Evolutionary conservation across 2,888 invertebrate genomes (phyloP), one percentile per base, ranked within the genome.

Genomic region (Perdita meconis): DNA sequence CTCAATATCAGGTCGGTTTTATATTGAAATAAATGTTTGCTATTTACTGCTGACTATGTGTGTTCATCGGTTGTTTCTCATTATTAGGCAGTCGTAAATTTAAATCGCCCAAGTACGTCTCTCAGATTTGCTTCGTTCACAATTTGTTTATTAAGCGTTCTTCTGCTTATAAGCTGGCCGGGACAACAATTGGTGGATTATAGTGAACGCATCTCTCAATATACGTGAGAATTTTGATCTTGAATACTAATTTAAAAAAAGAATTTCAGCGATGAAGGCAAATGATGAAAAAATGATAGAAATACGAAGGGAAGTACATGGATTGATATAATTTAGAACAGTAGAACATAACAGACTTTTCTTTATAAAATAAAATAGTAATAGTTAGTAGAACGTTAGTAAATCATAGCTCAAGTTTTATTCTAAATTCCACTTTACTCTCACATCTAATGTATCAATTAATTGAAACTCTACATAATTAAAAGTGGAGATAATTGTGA

Each of bases 1-100:
- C 87, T 0, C 84, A 84, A 42, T 89, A 85, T 16, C 89, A 89
- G 83, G 89, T 89, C 8, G 53, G 81, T 73, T 16, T 4, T 16
- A 6, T 1, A n/a, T 24, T 13, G 13, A 1, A 55, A n/a, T n/a
- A 3, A 19, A 42, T 16, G 8, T 30, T 53, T 8, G 42, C 5
- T 4, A 0, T 34, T 34, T 13, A 44, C 3, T 12, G 38, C 8
- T 0, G 8, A 16, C 16, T 42, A 10, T 47, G 2, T n/a, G 30
- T 44, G 38, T 40, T 40, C 8, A 51, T 38, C 5, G 12, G 1
- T 61, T 16, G 4, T 36, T 36, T 30, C 1, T 36, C 13, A 10
- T n/a, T 8, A 47, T 19, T 38, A 79, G 78, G 67, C 71, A 10
- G 47, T 60, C 6, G 50, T 56, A 10, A 50, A 66, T 53, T n/a